These are phyloP conservation scores for Cygnus atratus DNA, from an alignment of 2,113 vertebrate genomes.

Conservation along the genomic window DNA sequence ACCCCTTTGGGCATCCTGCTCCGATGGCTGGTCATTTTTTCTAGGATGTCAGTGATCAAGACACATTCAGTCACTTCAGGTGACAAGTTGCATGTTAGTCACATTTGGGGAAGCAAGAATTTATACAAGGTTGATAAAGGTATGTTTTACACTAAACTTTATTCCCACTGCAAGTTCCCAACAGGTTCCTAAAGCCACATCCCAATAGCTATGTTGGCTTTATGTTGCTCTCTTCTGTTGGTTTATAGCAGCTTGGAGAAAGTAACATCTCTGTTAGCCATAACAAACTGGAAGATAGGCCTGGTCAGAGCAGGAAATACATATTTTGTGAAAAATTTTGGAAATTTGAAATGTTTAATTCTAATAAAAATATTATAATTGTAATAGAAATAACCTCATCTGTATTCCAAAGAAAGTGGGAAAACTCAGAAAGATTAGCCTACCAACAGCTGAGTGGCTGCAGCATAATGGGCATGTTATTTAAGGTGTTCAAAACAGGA, in stretches of 20 bases:
- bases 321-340: not conserved
- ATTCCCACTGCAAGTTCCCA: not conserved
- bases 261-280: not conserved
- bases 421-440: not conserved
- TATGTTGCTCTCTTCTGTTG: not conserved
- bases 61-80: not conserved
- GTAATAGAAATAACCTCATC: not conserved
- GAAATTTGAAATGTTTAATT: not conserved
- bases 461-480: not conserved
- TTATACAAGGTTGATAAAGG: not conserved
- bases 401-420: not conserved
- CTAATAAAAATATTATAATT: too few relatives aligned
- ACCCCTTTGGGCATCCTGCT: not conserved
- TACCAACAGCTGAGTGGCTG: not conserved
- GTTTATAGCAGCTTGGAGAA: not conserved
- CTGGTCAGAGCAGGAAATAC: not conserved
- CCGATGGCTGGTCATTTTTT: not conserved
- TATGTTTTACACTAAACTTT: not conserved
- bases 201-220: not conserved
- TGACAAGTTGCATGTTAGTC: not conserved
- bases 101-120: not conserved
- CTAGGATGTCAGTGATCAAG: not conserved
- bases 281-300: not conserved
- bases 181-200: not conserved
- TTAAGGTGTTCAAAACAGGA: not conserved